Evolutionary conservation across 2,113 vertebrate species (phyloP), one percentile per base, ranked within the genome.

Genomic region (Eulacestoma nigropectus): DNA sequence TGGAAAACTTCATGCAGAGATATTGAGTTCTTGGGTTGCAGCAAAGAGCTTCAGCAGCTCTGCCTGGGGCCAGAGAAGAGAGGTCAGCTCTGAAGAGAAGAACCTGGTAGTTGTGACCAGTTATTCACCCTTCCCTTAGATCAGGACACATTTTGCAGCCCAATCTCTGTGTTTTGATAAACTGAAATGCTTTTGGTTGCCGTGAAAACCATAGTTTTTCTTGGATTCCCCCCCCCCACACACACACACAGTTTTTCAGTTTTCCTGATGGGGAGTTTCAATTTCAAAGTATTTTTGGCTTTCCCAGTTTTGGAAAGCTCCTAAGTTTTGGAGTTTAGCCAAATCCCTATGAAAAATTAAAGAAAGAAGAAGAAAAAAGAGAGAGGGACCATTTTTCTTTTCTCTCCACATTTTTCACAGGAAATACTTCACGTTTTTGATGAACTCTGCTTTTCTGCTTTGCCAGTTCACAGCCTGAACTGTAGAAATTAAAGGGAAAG

Each of bases 381-480:
- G 13, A 73, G 84, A 57, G 29, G 52, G 64, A 30, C 57, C 50
- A 59, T 93, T 94, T 91, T 95, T 96, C 91, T 94, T 94, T 72
- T 95, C 85, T 86, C 78, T 88, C 63, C 59, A 32, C 55, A 4
- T 88, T 92, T 95, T 96, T 96, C 90, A 53, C 90, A 91, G 95
- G 90, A 94, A 95, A 95, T 95, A 68, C 79, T 80, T 89, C 93
- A 88, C 60, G n/a, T 94, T 96, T 96, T 88, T 96, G 82, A 90
- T 93, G 82, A 94, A 70, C 76, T 94, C 70, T 94, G 91, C 90
- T 87, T 90, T 91, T 96, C 90, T 93, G 78, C 79, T 92, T 33
- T 78, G 90, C 82, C 92, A 92, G 68, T 74, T 95, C 63, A 50
- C 47, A 83, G 93, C 63, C 87, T 73, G 63, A 55, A 3, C 47